Evolutionary conservation across 2,888 invertebrate genomes (phyloP), one percentile per base, ranked within the genome.

Genomic region (Alsophila aescularia): DNA sequence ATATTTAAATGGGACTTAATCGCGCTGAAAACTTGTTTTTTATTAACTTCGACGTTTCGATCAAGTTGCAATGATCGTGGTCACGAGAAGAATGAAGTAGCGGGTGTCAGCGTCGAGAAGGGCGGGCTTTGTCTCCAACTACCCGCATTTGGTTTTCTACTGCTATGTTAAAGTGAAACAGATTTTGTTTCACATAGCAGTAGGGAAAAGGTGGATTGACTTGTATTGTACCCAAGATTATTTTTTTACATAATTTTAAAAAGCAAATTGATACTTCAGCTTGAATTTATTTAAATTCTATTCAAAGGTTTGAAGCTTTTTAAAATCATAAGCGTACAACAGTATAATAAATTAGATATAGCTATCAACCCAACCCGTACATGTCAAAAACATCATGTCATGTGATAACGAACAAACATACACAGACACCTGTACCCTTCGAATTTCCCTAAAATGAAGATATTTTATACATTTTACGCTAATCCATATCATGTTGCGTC

Each of bases 381-480:
- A 36, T 32, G 50, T 56, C 50, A 50, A 45, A 40, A 51, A 16
- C 27, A 40, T 44, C 49, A 55, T 56, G 45, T 51, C 40, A 12
- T 16, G 37, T 41, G 50, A 45, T 51, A 50, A 45, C 42, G 14
- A 35, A 54, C 43, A 39, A 34, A 54, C 53, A 12, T 18, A 35
- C 35, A 32, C 9, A 15, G 32, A 35, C 55, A 56, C 55, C 55
- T 56, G 55, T 50, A 50, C 45, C 55, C 21, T 56, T 56, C 50
- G 15, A 52, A 61, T 66, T 66, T 63, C 58, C 63, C 52, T 61
- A 63, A 63, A 62, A 63, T 66, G 52, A 62, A 60, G 58, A 66
- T 66, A 66, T 66, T 66, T 66, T 66, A 63, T 63, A 58, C 63
- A 60, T 63, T 60, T 66, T 66, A 66, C 60, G 60, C 62, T 59